phyloP scores from a whole-genome alignment of 2,797 vertebrate species.

The Pseudomugil tenellus region DNA sequence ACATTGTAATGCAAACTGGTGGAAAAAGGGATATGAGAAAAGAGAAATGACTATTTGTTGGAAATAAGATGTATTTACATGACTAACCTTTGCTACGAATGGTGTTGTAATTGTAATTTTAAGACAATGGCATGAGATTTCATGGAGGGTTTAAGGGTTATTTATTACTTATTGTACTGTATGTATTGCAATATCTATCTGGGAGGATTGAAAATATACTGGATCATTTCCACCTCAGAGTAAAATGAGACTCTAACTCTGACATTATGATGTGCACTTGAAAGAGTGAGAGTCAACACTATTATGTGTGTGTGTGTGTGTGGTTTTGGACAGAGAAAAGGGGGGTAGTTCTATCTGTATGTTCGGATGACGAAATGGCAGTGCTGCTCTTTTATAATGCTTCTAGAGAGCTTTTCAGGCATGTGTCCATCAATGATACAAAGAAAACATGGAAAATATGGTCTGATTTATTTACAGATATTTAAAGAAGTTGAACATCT shows the following conservation, averaged over 20 bases:
- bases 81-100: slow-evolving; percentile 65
- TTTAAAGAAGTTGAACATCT: slow-evolving; percentile 25
- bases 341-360: slow-evolving; percentile 28
- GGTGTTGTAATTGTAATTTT: slow-evolving; percentile 73
- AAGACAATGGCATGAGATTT: slow-evolving; percentile 56
- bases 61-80: slow-evolving; percentile 69
- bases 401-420: neutral
- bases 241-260: slow-evolving; percentile 50
- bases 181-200: slow-evolving; percentile 60
- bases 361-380: slow-evolving; percentile 34
- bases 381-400: slow-evolving; percentile 5
- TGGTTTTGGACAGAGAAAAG: slow-evolving; percentile 39
- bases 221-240: slow-evolving; percentile 25
- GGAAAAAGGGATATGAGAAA: slow-evolving; percentile 36
- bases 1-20: slow-evolving; percentile 53
- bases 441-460: slow-evolving; percentile 9
- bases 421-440: too few species aligned
- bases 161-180: slow-evolving; percentile 70
- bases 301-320: slow-evolving; percentile 27
- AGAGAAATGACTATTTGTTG: slow-evolving; percentile 52
- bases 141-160: slow-evolving; percentile 54
- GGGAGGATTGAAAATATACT: slow-evolving; percentile 36
- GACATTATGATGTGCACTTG: slow-evolving; percentile 35
- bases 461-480: neutral
- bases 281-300: slow-evolving; percentile 45